phyloP scores from a whole-genome alignment of 2,113 vertebrate genomes.

The Macrotus californicus region DNA sequence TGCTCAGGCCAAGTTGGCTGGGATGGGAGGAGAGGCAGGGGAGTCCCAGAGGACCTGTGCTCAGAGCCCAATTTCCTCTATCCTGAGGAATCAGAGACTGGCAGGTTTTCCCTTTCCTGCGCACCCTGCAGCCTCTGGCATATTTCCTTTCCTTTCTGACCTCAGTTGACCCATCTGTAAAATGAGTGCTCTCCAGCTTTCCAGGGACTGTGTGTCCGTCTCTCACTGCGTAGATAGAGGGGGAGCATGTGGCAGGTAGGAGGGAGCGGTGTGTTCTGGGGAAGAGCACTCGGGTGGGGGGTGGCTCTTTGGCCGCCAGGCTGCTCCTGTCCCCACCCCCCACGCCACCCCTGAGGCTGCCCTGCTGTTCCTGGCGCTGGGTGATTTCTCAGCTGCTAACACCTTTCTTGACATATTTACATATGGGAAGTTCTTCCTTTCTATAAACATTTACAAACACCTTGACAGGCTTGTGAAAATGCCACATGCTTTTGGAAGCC shows the following conservation, averaged over 20 bases:
- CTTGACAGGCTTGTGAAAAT: conserved; percentile 58
- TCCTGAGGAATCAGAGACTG: not conserved
- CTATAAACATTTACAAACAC: conserved; percentile 76
- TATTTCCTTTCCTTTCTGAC: not conserved
- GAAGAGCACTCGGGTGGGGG: rapidly evolving
- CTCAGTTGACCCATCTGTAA: not conserved
- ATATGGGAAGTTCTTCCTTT: conserved; percentile 61
- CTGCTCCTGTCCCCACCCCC: not conserved
- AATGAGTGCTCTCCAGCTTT: not conserved
- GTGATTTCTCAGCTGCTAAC: conserved; percentile 13
- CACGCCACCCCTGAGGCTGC: not conserved
- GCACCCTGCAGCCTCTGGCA: rapidly evolving
- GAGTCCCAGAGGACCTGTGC: not conserved
- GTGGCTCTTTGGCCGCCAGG: not conserved
- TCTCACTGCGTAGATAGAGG: not conserved
- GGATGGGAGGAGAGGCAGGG: not conserved
- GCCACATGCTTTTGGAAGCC: conserved; percentile 49
- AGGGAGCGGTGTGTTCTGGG: not conserved
- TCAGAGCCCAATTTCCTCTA: not conserved
- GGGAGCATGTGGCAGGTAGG: not conserved
- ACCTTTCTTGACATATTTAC: conserved; percentile 26
- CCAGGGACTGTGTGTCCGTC: not conserved
- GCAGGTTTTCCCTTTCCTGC: not conserved
- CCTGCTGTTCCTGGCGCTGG: conserved; percentile 23
- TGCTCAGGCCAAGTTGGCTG: not conserved